These are phyloP conservation scores for Umimayanthus chanpuru DNA, from an alignment of 92 coral and sea anemone species.

Conservation along the genomic window DNA sequence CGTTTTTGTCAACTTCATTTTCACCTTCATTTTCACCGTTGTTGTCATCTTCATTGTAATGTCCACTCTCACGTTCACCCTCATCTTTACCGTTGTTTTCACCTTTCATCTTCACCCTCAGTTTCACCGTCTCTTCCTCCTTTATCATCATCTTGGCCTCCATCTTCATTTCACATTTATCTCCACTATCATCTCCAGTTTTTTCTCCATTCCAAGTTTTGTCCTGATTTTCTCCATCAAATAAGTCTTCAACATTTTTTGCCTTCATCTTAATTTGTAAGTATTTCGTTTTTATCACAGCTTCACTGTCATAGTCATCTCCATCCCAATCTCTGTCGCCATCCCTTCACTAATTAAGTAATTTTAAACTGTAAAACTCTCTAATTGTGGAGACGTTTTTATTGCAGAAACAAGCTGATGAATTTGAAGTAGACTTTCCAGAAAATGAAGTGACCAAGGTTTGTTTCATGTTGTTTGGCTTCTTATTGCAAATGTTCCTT, in stretches of 20 bases:
- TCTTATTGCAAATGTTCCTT: neutral
- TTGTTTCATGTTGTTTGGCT: neutral
- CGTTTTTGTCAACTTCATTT: neutral
- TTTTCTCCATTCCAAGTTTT: neutral
- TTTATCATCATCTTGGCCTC: neutral
- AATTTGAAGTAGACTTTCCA: constrained; percentile 26
- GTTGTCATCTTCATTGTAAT: neutral
- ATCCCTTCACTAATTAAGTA: neutral
- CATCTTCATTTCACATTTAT: neutral
- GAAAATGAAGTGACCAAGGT: constrained; percentile 38
- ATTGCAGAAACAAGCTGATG: constrained; percentile 52
- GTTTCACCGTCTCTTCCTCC: neutral
- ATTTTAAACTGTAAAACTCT: too few relatives aligned
- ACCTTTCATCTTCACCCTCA: neutral
- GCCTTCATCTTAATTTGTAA: too few relatives aligned
- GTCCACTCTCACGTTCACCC: neutral
- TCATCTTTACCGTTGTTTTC: neutral
- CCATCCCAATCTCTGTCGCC: neutral
- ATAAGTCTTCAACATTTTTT: too few relatives aligned
- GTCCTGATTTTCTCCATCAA: too few relatives aligned
- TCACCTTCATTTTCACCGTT: neutral
- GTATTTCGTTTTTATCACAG: too few relatives aligned
- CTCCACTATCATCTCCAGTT: neutral
- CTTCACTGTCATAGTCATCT: neutral
- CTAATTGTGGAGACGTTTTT: neutral